Base-by-base conservation (phyloP, 2,888 invertebrate genomes). In the Oscheius onirici region DNA sequence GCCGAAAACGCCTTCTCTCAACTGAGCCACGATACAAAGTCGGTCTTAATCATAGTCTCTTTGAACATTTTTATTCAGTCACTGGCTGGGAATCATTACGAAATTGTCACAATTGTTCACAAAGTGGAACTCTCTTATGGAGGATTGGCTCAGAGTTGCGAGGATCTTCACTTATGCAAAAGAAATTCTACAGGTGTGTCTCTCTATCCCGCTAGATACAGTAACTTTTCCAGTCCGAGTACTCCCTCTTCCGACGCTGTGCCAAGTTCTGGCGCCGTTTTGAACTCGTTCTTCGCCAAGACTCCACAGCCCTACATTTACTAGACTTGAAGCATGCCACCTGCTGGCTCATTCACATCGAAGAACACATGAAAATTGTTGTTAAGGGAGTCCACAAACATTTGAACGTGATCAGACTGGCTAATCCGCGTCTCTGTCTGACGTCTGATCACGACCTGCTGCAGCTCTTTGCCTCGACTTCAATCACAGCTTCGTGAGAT, bases 361-460 rank as follows among this genome's bases (percentile, higher is more conserved):
- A 66, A 2, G 49, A 43, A 17, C 69, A 71, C 55, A 76, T 78
- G 46, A 61, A 66, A 11, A 65, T 73, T 26, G 72, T 78, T 22
- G 74, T 78, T 15, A 24, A 60, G 75, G 82, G 83, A 24, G 77
- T 83, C 17, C 71, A 77, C 20, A 57, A 40, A 10, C 76, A 80
- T 66, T 66, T 83, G n/a, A 61, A 73, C 17, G 52, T 66, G 8
- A 74, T 84, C 68, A 69, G 82, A 22, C 69, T 63, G 41, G 63
- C 57, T 0, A 79, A 78, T 44, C 72, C 83, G 0, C 60, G 84
- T 20, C 52, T 83, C 11, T 75, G 75, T 44, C 67, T 83, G 3
- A 72, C 82, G 10, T 81, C 82, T 8, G 80, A 84, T 54, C 52
- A 74, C 34, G 74, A 79, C 65, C 55, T 84, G n/a, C 57, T 84